A percentile compares a stretch with the other conserved stretches of the same genome.
These are phyloP conservation scores for Bombus sibiricus DNA, from an alignment of 1,140 invertebrate species.

Conservation along the genomic window DNA sequence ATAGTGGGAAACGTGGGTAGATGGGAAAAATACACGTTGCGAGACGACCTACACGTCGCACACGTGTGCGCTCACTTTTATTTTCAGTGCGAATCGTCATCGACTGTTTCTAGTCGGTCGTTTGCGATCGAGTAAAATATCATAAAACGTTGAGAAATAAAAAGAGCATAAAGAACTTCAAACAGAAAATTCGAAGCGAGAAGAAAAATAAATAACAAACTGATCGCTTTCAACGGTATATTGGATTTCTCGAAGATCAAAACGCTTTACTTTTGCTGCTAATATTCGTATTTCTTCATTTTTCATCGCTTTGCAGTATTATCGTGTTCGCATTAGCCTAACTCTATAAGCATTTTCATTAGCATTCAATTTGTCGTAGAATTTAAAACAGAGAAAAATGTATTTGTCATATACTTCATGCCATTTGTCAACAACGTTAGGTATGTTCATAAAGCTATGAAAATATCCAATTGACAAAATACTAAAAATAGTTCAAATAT, in stretches of 20 bases:
- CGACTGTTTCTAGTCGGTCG: not conserved
- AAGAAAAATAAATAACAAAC: not conserved
- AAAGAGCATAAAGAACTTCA: not conserved
- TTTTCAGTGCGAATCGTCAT: slow-evolving; percentile 4
- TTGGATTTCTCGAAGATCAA: not conserved
- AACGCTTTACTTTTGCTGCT: too few relatives aligned
- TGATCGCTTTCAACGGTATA: not conserved
- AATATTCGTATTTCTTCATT: too few relatives aligned
- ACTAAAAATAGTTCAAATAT: too few relatives aligned
- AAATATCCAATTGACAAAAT: too few relatives aligned
- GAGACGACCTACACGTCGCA: not conserved
- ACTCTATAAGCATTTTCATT: too few relatives aligned
- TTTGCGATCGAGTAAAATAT: not conserved
- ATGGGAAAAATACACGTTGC: not conserved
- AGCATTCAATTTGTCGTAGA: too few relatives aligned
- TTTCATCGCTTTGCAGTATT: too few relatives aligned
- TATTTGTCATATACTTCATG: too few relatives aligned
- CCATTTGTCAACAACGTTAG: too few relatives aligned
- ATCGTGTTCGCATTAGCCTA: too few relatives aligned
- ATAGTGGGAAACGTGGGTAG: not conserved
- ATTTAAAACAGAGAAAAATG: too few relatives aligned
- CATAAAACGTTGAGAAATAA: not conserved
- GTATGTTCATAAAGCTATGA: too few relatives aligned
- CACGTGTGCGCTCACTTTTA: slow-evolving; percentile 4
- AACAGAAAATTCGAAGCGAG: not conserved